phyloP scores from a whole-genome alignment of 2,113 vertebrate species.

The Myiagra hebetior region DNA sequence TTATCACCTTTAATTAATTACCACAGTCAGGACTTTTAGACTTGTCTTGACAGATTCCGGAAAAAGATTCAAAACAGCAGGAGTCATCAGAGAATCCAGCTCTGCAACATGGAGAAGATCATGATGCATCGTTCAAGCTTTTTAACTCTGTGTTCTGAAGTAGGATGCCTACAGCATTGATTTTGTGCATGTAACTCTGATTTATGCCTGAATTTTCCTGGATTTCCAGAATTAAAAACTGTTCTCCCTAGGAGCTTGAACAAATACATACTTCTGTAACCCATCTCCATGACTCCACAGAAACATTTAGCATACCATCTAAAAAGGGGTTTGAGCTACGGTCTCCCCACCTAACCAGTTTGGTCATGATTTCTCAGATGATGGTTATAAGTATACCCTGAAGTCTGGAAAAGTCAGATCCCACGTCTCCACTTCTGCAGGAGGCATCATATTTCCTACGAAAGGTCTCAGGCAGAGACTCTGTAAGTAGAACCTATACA shows the following conservation, averaged over 20 bases:
- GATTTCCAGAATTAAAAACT: background rate
- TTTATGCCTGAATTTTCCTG: background rate
- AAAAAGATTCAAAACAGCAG: background rate
- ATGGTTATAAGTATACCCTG: background rate
- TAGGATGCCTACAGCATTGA: background rate
- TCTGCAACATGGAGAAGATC: background rate
- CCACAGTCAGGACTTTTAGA: background rate
- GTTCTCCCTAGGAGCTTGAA: background rate
- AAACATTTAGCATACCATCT: background rate
- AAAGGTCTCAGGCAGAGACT: background rate
- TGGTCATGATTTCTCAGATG: background rate
- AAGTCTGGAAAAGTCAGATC: background rate
- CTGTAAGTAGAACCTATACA: background rate
- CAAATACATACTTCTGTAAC: background rate
- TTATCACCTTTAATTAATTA: background rate
- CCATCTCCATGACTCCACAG: background rate
- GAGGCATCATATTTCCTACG: rapidly evolving
- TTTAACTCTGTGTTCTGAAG: background rate
- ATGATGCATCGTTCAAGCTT: background rate
- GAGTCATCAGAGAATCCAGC: background rate
- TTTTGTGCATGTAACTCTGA: background rate
- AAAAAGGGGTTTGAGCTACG: background rate
- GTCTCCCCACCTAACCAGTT: background rate
- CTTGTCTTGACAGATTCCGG: background rate
- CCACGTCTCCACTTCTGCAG: background rate